Base-by-base conservation (phyloP, 2,113 vertebrate genomes). In the Leptosomus discolor region DNA sequence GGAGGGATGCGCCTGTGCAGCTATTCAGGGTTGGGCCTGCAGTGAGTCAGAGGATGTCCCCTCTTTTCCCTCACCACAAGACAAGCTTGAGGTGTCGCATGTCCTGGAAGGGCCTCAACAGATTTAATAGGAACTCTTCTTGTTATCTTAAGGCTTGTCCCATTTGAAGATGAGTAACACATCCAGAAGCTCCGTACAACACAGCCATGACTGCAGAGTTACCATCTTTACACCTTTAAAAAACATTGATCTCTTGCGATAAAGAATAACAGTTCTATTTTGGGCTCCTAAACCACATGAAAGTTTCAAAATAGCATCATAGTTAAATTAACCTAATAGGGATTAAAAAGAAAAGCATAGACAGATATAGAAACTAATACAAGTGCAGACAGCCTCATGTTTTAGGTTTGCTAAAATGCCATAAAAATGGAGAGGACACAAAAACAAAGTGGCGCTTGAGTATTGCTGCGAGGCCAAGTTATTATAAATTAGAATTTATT, bases 231-330 rank as follows among this genome's bases (percentile, higher is more conserved):
- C 34, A 86, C 27, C 22, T 70, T 50, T 89, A 69, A 68, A 93
- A 94, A 94, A 8, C 12, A 51, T 43, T 84, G 54, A 67, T 45
- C 10, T 80, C 10, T 56, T 84, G 51, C 0, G 0, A 56, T 60
- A 90, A 81, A 80, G 77, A 90, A 70, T 41, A 76, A 65, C 45
- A 81, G 74, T 89, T 96, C 69, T 92, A 75, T 87, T 92, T 74
- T 58, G 30, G 41, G 57, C 54, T 91, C 41, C 74, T 87, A 90
- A 94, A 82, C 27, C 83, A 87, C 29, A 87, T 1, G 74, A 91
- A 92, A 90, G 76, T 79, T 95, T 94, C 9, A 48, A 94, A 97
- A 91, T 54, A 56, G 6, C 36, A 73, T 57, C 76, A 69, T 39
- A 85, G 39, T 58, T 68, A 76, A 91, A 85, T 69, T 58, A n/a